A percentile compares a stretch with the other conserved stretches of the same genome.
These are phyloP conservation scores for Drosophila repleta DNA, from an alignment of 1,140 invertebrate genomes.

Conservation along the genomic window DNA sequence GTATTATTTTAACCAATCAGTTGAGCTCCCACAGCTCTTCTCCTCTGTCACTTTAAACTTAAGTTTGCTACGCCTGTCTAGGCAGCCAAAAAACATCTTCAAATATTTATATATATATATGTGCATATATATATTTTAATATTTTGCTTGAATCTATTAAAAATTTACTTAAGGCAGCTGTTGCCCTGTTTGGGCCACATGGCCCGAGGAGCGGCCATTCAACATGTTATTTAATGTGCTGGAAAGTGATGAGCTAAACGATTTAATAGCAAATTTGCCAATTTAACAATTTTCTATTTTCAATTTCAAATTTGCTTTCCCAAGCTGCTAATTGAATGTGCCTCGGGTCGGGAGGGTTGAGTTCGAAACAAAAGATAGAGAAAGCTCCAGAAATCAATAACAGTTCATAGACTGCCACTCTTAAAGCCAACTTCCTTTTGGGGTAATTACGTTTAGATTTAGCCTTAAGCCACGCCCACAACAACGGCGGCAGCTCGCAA, in stretches of 20 bases:
- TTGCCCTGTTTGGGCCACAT: slow-evolving; percentile 25
- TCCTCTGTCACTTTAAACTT: too few species aligned
- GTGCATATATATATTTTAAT: slow-evolving; percentile 2
- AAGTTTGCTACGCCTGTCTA: too few species aligned
- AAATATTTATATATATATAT: slow-evolving; percentile 3
- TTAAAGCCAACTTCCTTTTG: background rate
- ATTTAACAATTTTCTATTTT: slow-evolving; percentile 34
- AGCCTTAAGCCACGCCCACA: slow-evolving; percentile 41
- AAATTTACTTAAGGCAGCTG: slow-evolving; percentile 18
- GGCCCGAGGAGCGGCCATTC: slow-evolving; percentile 8
- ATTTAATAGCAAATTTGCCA: slow-evolving; percentile 32
- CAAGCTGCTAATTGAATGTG: slow-evolving; percentile 40
- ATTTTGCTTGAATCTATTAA: slow-evolving; percentile 9
- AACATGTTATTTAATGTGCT: slow-evolving; percentile 36
- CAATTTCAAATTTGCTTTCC: slow-evolving; percentile 18
- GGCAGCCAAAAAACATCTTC: too few species aligned
- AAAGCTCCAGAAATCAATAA: slow-evolving; percentile 16
- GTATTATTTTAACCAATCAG: too few species aligned
- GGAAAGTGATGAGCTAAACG: slow-evolving; percentile 36
- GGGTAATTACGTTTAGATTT: slow-evolving; percentile 3
- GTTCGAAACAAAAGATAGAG: too few species aligned
- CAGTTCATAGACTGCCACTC: background rate
- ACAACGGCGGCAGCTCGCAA: slow-evolving; percentile 27
- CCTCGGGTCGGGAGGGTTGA: background rate
- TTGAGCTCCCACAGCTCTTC: too few species aligned